Evolutionary conservation across 2,113 vertebrate genomes (phyloP).

Genomic region (Caranx ignobilis): DNA sequence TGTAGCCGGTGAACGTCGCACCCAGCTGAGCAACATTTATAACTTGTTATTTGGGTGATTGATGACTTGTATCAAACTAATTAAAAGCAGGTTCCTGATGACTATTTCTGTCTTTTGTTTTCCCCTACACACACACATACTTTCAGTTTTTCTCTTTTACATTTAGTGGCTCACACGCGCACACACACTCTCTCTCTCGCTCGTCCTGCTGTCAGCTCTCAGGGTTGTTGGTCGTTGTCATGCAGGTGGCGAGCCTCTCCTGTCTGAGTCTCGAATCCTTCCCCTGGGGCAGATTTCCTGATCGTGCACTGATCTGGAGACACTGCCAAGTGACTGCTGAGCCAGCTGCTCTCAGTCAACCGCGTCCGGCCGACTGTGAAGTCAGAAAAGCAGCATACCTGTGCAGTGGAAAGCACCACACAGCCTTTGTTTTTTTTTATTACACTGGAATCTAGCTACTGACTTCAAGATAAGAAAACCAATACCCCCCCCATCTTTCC

Average conservation of each 20-base stretch:
- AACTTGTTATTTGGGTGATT: no score
- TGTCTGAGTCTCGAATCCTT: constrained; percentile 3
- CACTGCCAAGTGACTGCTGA: constrained; percentile 6
- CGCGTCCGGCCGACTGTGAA: neutral
- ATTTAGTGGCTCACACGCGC: neutral
- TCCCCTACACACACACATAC: neutral
- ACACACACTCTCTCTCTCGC: no score
- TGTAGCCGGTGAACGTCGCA: no score
- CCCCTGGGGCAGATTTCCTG: neutral
- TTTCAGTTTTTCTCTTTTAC: neutral
- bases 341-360: neutral
- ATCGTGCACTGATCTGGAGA: neutral
- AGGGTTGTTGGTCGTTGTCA: neutral
- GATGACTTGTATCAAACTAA: no score
- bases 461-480: constrained; percentile 25
- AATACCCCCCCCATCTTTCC: constrained; percentile 12
- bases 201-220: neutral
- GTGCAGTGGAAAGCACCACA: neutral
- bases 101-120: no score
- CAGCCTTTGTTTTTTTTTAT: neutral
- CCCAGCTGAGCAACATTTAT: no score
- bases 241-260: neutral
- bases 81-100: no score
- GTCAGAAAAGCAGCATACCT: neutral
- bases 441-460: neutral